Percentiles rank a stretch among this genome's conserved stretches.
Evolutionary conservation across 2,113 vertebrate genomes (phyloP).

Genomic region (Triplophysa rosa): DNA sequence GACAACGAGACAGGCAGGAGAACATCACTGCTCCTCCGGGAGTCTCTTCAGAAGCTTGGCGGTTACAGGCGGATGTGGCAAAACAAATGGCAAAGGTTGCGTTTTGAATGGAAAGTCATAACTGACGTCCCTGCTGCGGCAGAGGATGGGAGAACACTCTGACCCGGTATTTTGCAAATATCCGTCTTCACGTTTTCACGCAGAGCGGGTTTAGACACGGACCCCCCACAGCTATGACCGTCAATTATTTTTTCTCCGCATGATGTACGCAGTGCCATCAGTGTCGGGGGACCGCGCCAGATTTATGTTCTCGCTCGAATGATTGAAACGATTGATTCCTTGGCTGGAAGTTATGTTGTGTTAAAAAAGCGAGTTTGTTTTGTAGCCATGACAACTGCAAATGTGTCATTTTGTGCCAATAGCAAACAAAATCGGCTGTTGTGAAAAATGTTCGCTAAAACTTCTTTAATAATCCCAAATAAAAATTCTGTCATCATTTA

Average conservation of each 20-base stretch:
- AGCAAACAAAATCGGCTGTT: too few species aligned
- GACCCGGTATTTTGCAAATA: constrained; percentile 35
- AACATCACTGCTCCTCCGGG: constrained; percentile 27
- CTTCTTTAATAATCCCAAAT: too few species aligned
- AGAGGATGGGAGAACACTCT: constrained; percentile 29
- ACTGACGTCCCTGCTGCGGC: background rate
- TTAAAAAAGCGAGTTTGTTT: background rate
- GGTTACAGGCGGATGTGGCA: constrained; percentile 27
- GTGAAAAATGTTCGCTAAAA: too few species aligned
- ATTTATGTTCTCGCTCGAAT: background rate
- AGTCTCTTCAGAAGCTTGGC: constrained; percentile 24
- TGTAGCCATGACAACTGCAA: background rate
- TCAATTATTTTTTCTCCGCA: constrained; percentile 19
- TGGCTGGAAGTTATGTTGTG: constrained; percentile 14
- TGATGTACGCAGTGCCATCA: background rate
- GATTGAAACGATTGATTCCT: constrained; percentile 26
- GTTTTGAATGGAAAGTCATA: constrained; percentile 20
- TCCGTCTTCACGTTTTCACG: constrained; percentile 9
- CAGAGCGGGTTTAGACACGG: constrained; percentile 15
- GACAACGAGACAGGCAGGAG: constrained; percentile 24
- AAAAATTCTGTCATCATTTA: too few species aligned
- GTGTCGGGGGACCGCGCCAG: background rate
- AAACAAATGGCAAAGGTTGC: constrained; percentile 21
- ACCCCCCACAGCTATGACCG: background rate
- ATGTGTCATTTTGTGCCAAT: background rate